phyloP scores from a whole-genome alignment of 2,113 vertebrate genomes.

The Dipodomys merriami region DNA sequence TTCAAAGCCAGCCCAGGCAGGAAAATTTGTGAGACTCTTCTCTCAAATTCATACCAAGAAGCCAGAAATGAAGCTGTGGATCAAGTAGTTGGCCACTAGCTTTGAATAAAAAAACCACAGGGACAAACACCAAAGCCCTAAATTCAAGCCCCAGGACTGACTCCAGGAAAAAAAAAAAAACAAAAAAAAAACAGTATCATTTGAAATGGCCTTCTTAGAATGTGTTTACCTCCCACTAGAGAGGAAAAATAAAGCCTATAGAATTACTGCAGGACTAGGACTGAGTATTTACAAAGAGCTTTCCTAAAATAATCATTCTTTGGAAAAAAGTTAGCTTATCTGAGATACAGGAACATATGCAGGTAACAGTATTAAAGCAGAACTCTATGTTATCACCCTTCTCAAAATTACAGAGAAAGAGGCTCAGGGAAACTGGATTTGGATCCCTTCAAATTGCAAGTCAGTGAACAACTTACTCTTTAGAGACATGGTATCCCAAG shows the following conservation, averaged over 20 bases:
- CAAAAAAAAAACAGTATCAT: not conserved
- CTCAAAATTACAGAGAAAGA: slow-evolving; percentile 11
- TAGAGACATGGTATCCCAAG: not conserved
- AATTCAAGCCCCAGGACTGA: no score
- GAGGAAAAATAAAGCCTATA: not conserved
- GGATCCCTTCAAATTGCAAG: not conserved
- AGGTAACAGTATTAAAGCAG: not conserved
- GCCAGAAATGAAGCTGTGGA: no score
- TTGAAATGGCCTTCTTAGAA: not conserved
- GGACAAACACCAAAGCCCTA: no score
- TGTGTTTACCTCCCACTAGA: not conserved
- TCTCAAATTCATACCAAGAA: no score
- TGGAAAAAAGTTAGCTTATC: not conserved
- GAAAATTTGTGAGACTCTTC: no score
- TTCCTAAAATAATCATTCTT: not conserved
- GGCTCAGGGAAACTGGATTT: not conserved
- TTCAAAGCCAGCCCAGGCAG: no score
- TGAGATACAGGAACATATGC: not conserved
- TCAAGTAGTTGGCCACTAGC: no score
- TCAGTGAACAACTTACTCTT: not conserved
- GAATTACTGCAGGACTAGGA: not conserved
- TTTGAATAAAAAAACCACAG: no score
- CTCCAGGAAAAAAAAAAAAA: not conserved
- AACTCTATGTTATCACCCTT: not conserved
- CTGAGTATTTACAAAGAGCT: not conserved